A percentile compares a stretch with the other conserved stretches of the same genome.
Evolutionary conservation across 2,888 invertebrate species (phyloP).

Genomic region (Halocaridina rubra): DNA sequence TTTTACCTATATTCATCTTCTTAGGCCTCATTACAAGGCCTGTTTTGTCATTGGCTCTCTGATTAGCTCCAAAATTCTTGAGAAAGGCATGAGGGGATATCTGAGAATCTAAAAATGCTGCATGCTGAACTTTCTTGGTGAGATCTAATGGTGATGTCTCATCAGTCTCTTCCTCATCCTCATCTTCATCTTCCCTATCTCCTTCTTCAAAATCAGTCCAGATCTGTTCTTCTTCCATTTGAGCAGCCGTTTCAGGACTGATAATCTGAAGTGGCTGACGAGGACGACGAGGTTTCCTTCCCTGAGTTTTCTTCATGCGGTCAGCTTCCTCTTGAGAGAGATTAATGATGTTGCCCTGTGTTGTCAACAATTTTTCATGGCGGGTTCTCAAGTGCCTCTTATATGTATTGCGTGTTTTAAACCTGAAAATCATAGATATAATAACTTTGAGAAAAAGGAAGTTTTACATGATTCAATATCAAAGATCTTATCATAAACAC

Average conservation of each 20-base stretch:
- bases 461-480: no score
- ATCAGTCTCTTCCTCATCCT: constrained; percentile 14
- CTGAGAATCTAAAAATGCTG: background rate
- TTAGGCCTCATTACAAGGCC: constrained; percentile 30
- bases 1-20: constrained; percentile 2
- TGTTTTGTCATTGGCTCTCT: constrained; percentile 44
- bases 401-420: constrained; percentile 75
- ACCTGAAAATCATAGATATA: constrained; percentile 68
- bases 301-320: constrained; percentile 52
- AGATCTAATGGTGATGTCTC: background rate
- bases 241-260: constrained; percentile 42
- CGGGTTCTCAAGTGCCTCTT: constrained; percentile 74
- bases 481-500: no score
- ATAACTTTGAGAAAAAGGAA: no score
- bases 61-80: background rate
- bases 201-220: constrained; percentile 53
- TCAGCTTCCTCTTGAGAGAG: constrained; percentile 53
- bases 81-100: background rate
- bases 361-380: constrained; percentile 73
- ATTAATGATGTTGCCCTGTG: constrained; percentile 53
- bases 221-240: constrained; percentile 53
- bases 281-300: constrained; percentile 37
- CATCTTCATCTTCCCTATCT: constrained; percentile 33
- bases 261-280: constrained; percentile 46
- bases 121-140: background rate